A percentile compares a stretch with the other conserved stretches of the same genome.
Evolutionary conservation across 2,797 vertebrate species (phyloP).

Genomic region (Xenops minutus): DNA sequence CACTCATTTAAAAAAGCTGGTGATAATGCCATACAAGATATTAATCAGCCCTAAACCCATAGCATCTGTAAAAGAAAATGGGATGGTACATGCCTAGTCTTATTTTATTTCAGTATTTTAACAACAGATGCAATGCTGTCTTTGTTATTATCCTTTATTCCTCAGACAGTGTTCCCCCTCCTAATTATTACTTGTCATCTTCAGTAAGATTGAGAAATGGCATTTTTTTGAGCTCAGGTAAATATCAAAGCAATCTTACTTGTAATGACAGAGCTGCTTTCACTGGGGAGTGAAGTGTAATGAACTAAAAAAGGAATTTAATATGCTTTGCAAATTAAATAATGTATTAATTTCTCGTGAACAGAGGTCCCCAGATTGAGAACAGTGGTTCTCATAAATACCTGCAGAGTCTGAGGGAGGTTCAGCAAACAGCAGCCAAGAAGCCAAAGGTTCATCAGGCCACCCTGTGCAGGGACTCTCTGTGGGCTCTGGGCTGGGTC

Average conservation of each 20-base stretch:
- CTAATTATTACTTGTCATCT: conserved; percentile 59
- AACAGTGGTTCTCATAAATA: not conserved
- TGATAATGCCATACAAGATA: not conserved
- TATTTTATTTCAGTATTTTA: conserved; percentile 60
- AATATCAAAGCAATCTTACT: conserved; percentile 54
- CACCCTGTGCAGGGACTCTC: not conserved
- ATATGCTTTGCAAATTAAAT: conserved; percentile 52
- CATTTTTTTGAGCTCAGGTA: conserved; percentile 53
- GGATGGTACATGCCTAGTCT: conserved; percentile 34
- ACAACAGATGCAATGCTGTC: conserved; percentile 53
- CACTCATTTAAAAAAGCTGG: not conserved
- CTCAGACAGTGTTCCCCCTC: conserved; percentile 54
- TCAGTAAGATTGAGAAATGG: conserved; percentile 57
- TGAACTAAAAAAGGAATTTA: conserved; percentile 48
- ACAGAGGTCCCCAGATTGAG: not conserved
- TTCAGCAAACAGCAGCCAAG: not conserved
- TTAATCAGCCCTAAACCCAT: conserved; percentile 25
- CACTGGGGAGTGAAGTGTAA: conserved; percentile 10
- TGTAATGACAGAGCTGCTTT: conserved; percentile 41
- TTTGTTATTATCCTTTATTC: conserved; percentile 63
- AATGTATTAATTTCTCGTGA: conserved; percentile 33
- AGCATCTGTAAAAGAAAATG: conserved; percentile 36
- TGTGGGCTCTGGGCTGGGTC: not conserved
- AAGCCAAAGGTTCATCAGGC: not conserved
- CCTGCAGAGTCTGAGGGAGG: not conserved